Evolutionary conservation across 2,888 invertebrate species (phyloP).

Genomic region (Holacanthella duospinosa): DNA sequence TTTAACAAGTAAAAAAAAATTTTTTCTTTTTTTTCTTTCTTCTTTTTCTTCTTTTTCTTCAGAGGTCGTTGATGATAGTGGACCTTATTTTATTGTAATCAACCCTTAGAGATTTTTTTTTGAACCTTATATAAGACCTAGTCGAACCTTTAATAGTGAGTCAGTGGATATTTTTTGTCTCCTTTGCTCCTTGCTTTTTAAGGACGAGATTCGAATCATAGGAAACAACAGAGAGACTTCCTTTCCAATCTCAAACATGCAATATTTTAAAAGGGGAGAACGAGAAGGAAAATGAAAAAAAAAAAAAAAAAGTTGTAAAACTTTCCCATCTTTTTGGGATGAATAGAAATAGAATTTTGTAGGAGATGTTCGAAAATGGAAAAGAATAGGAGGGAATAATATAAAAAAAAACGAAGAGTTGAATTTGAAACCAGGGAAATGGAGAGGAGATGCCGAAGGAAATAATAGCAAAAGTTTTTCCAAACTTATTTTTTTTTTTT

Average conservation of each 20-base stretch:
- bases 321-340: not conserved
- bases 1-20: too few relatives aligned
- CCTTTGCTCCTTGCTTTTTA: too few relatives aligned
- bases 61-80: too few relatives aligned
- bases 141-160: too few relatives aligned
- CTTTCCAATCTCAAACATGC: not conserved
- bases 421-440: not conserved
- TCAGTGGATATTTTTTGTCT: too few relatives aligned
- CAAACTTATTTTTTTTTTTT: not conserved
- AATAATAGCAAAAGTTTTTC: conserved; percentile 1
- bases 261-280: conserved; percentile 1
- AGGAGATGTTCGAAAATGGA: not conserved
- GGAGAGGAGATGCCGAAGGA: not conserved
- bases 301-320: not conserved
- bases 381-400: not conserved
- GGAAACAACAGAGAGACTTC: too few relatives aligned
- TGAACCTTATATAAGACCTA: too few relatives aligned
- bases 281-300: not conserved
- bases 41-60: too few relatives aligned
- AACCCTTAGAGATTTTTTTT: too few relatives aligned
- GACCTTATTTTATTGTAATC: too few relatives aligned
- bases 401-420: not conserved
- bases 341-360: conserved; percentile 1
- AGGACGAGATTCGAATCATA: not conserved
- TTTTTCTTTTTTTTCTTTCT: too few relatives aligned